Conservation (phyloP, 2,113 vertebrate genomes). For the Xerus inauris region DNA sequence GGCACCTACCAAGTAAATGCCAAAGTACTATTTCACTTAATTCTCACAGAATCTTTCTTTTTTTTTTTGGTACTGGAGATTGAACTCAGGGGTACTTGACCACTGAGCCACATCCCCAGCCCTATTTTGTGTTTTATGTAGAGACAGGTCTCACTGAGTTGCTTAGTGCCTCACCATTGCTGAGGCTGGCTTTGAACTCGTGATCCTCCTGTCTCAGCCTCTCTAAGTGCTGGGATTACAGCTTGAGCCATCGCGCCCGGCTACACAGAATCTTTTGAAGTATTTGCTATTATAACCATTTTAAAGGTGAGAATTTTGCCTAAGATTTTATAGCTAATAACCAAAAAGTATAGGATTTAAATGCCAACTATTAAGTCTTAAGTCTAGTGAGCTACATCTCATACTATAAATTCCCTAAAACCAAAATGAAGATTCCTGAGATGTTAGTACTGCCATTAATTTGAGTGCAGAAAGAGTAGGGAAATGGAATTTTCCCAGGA, state of each 20-base stretch:
- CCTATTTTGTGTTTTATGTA: too few species aligned
- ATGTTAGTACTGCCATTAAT: background rate
- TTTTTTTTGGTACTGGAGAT: too few species aligned
- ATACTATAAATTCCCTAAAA: slow-evolving; percentile 44
- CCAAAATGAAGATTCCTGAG: slow-evolving; percentile 52
- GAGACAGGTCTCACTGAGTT: too few species aligned
- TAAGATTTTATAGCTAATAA: background rate
- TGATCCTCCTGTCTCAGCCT: too few species aligned
- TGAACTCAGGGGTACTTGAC: too few species aligned
- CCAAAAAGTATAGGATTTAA: background rate
- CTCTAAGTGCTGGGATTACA: too few species aligned
- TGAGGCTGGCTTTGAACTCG: too few species aligned
- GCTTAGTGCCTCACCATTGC: too few species aligned
- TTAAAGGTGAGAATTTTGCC: background rate
- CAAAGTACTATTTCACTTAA: background rate
- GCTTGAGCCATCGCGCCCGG: too few species aligned
- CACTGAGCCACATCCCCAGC: too few species aligned
- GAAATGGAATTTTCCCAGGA: slow-evolving; percentile 69
- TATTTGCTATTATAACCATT: background rate
- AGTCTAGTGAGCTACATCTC: background rate
- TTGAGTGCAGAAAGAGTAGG: background rate
- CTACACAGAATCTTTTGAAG: background rate
- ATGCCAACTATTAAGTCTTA: background rate
- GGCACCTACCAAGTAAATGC: background rate
- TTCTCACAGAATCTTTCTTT: background rate